Conservation (phyloP, 2,113 vertebrate species). For the Telmatochromis brachygnathus region DNA sequence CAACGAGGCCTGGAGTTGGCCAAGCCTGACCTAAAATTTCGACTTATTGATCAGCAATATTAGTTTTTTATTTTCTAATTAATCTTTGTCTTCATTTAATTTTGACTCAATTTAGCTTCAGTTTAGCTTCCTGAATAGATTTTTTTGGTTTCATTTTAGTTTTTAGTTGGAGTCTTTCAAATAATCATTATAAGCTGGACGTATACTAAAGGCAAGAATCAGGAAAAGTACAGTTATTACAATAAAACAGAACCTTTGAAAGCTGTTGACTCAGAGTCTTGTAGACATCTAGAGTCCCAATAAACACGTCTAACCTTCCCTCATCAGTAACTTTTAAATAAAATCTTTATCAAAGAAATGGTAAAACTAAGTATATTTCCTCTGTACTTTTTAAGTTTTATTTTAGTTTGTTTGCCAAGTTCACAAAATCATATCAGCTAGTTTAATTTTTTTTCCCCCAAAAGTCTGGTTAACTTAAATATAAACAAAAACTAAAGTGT, state of each 20-base stretch:
- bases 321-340: not conserved
- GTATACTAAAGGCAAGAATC: not conserved
- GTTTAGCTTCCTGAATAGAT: not conserved
- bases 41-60: not conserved
- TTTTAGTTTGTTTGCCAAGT: not conserved
- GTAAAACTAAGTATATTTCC: not conserved
- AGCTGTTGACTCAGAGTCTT: not conserved
- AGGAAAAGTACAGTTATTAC: not conserved
- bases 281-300: not conserved
- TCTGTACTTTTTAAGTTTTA: not conserved
- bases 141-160: not conserved
- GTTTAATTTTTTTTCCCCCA: accelerated
- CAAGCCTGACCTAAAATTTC: not conserved
- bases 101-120: not conserved
- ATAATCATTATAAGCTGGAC: not conserved
- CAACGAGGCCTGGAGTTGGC: not conserved
- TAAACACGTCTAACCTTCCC: not conserved
- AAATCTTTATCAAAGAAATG: not conserved
- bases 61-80: not conserved
- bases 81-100: not conserved
- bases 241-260: not conserved
- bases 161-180: not conserved
- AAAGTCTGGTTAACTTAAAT: not conserved
- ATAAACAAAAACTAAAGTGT: not conserved
- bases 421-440: not conserved